phyloP scores from a whole-genome alignment of 30 jellyfish, hydroid and myxozoan species.

The Turritopsis dohrnii region DNA sequence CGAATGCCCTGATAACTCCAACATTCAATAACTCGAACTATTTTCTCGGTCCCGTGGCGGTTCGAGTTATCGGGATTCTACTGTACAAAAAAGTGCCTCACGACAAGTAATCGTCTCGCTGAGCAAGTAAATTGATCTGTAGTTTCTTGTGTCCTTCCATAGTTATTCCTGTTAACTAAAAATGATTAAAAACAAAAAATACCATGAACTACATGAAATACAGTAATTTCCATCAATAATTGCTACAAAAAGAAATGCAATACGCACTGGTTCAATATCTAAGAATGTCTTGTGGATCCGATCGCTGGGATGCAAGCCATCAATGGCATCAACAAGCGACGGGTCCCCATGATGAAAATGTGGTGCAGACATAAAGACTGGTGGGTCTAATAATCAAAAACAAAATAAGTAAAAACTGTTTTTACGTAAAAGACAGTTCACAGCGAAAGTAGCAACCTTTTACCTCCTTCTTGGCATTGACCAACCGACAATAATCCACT shows the following conservation, averaged over 20 bases:
- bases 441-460: background rate
- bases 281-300: background rate
- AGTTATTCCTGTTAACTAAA: conserved; percentile 81
- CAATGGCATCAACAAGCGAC: conserved; percentile 3
- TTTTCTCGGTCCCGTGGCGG: too few relatives aligned
- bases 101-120: conserved; percentile 11
- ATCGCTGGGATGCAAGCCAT: conserved; percentile 11
- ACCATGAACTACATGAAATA: background rate
- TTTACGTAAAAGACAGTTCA: too few relatives aligned
- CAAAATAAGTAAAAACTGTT: too few relatives aligned
- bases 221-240: background rate
- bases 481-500: conserved; percentile 11
- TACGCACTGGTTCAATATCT: conserved; percentile 24
- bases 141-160: conserved; percentile 86
- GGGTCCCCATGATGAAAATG: conserved; percentile 22
- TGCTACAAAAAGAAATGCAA: background rate
- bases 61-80: too few relatives aligned
- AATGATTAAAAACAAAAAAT: background rate
- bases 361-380: conserved; percentile 21
- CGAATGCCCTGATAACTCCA: too few relatives aligned
- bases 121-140: conserved; percentile 57
- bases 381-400: conserved; percentile 15
- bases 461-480: conserved; percentile 11
- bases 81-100: background rate
- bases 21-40: too few relatives aligned